These are phyloP conservation scores for Phoxinus dragarum DNA, from an alignment of 2,797 vertebrate species.

Conservation along the genomic window DNA sequence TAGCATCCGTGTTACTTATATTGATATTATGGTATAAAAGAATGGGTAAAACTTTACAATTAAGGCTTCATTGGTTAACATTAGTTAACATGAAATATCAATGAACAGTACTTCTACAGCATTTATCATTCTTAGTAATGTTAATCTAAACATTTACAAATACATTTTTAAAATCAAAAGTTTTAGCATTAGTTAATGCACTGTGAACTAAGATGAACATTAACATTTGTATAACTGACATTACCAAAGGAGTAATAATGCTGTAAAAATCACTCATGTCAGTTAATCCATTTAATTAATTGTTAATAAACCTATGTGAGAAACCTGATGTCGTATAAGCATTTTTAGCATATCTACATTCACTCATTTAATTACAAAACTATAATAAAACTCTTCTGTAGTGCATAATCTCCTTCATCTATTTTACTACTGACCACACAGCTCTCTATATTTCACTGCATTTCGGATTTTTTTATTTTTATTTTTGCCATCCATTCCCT, in stretches of 20 bases:
- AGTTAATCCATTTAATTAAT: background rate
- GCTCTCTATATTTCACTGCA: background rate
- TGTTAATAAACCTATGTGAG: background rate
- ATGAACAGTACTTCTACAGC: background rate
- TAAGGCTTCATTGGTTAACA: background rate
- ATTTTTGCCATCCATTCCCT: background rate
- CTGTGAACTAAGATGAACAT: background rate
- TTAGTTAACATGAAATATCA: background rate
- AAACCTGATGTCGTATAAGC: background rate
- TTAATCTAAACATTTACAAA: background rate
- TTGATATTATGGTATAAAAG: background rate
- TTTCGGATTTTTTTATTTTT: background rate
- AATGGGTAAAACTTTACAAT: background rate
- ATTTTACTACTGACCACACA: slow-evolving; percentile 34
- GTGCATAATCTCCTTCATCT: slow-evolving; percentile 24
- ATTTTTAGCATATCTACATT: background rate
- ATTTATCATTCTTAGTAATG: background rate
- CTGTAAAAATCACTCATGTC: background rate
- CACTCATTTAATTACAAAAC: slow-evolving; percentile 2
- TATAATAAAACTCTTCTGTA: slow-evolving; percentile 46
- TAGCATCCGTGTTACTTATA: background rate
- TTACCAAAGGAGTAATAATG: background rate
- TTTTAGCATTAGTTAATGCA: background rate
- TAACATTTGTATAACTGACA: background rate
- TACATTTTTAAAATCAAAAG: background rate